Evolutionary conservation across 2,888 invertebrate genomes (phyloP).

Genomic region (Trichacis sp.): DNA sequence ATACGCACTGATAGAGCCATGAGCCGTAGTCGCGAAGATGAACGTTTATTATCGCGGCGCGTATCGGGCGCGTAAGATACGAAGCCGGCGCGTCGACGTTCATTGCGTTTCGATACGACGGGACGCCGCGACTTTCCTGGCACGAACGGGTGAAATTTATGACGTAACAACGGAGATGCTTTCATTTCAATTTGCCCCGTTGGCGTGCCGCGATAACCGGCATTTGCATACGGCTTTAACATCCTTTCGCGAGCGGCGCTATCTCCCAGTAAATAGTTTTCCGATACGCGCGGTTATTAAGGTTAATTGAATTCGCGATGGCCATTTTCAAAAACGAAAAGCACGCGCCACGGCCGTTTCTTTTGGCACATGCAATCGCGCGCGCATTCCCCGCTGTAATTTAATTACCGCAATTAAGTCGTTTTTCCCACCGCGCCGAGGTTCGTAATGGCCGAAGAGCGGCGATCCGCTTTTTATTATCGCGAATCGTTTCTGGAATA

Average conservation of each 20-base stretch:
- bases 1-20: slow-evolving; percentile 7
- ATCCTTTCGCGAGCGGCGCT: slow-evolving; percentile 2
- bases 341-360: background rate
- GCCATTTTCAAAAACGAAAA: slow-evolving; percentile 3
- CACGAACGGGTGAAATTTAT: background rate
- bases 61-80: slow-evolving; percentile 2
- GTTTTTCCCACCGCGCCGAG: background rate
- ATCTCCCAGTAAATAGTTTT: background rate
- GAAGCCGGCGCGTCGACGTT: slow-evolving; percentile 1
- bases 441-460: background rate
- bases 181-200: slow-evolving; percentile 6
- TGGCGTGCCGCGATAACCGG: slow-evolving; percentile 2
- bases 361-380: slow-evolving; percentile 3
- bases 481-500: slow-evolving; percentile 3
- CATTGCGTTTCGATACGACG: background rate
- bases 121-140: background rate
- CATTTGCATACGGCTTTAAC: slow-evolving; percentile 1
- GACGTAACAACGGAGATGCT: slow-evolving; percentile 6
- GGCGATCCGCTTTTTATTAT: slow-evolving; percentile 1
- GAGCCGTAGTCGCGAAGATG: background rate
- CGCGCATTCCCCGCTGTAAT: background rate
- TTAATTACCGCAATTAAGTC: slow-evolving; percentile 1
- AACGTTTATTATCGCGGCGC: slow-evolving; percentile 4
- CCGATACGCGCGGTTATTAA: slow-evolving; percentile 3
- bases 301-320: slow-evolving; percentile 1